Evolutionary conservation across 2,888 invertebrate genomes (phyloP), one percentile per base, ranked within the genome.

Genomic region (Sepioteuthis lessoniana): DNA sequence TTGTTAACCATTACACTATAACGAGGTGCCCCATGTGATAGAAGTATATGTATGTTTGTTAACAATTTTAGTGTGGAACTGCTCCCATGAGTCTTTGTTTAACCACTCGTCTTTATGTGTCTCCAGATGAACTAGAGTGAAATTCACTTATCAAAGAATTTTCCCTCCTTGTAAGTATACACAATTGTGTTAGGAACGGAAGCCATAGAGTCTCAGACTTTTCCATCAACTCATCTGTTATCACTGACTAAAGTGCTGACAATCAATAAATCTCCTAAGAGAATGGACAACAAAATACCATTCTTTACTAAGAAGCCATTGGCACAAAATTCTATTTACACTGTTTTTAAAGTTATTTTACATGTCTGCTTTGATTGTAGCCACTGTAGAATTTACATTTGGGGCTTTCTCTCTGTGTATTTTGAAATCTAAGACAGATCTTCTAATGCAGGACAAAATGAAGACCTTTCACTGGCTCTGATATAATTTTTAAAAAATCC

Each of bases 291-390:
- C 31, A 76, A 76, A 76, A 76, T 31, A 13, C n/a, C n/a, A 76
- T 76, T 76, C 76, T 76, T 76, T n/a, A 31, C 76, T 31, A 31
- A 76, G 28, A 76, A 31, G 76, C 76, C 76, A 76, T 76, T 76
- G 76, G 76, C 31, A 76, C 31, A 10, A n/a, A 76, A 76, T 31
- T 76, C 28, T 76, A n/a, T 76, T 76, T 76, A 76, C n/a, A 76
- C 76, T 76, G 76, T 76, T 76, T 76, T n/a, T 31, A 31, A 76
- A 76, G 76, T 76, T 76, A 76, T 76, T 76, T 76, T n/a, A 76
- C 76, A 76, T 76, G 76, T 76, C 76, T 76, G 31, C 76, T 76
- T 60, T 76, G 76, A 76, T 76, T 76, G 76, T 76, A 76, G 76
- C 10, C 31, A 28, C 76, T n/a, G n/a, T 76, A 31, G 76, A 55